Evolutionary conservation across 2,888 invertebrate species (phyloP), one percentile per base, ranked within the genome.

Genomic region (Petrophora chlorosata): DNA sequence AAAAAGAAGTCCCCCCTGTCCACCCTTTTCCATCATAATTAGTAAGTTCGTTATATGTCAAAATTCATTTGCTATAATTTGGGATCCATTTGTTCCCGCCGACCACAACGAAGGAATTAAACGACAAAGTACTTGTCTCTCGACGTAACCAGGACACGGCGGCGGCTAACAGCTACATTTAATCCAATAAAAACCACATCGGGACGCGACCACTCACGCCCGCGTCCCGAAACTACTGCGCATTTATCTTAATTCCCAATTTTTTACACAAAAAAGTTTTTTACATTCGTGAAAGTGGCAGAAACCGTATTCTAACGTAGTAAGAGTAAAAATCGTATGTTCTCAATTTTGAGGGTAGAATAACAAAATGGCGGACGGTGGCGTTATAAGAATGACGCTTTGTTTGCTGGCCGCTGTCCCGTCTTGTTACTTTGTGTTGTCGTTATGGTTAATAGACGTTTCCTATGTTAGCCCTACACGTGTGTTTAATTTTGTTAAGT

Each of bases 371-470:
- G 51, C 34, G 13, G 35, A 9, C 22, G 45, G 14, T 16, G n/a
- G 35, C 17, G 16, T 34, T 34, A 26, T 40, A 42, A 12, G 26
- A 40, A 39, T 40, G 41, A 41, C 44, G 33, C 32, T 25, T 44
- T 47, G 44, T 51, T 44, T 47, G 40, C 40, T 33, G 30, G 44
- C 34, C 47, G 43, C 48, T 53, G 48, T 40, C 45, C 42, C 26
- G 54, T 54, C 48, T 32, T 45, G 30, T 16, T 48, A 42, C 46
- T 49, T 50, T 53, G 47, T 51, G 45, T 39, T 51, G 48, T 51
- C 53, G 46, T 40, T 57, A 53, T 19, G 34, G 41, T 12, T 45
- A 51, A 56, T 45, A 42, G 32, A 39, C 26, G 40, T 48, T 42
- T 47, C 42, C 32, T 53, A 33, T 48, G 16, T 8, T 30, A 15